Percentiles rank a stretch among this genome's conserved stretches.
phyloP scores from a whole-genome alignment of 2,113 vertebrate genomes.

The Cervus canadensis region DNA sequence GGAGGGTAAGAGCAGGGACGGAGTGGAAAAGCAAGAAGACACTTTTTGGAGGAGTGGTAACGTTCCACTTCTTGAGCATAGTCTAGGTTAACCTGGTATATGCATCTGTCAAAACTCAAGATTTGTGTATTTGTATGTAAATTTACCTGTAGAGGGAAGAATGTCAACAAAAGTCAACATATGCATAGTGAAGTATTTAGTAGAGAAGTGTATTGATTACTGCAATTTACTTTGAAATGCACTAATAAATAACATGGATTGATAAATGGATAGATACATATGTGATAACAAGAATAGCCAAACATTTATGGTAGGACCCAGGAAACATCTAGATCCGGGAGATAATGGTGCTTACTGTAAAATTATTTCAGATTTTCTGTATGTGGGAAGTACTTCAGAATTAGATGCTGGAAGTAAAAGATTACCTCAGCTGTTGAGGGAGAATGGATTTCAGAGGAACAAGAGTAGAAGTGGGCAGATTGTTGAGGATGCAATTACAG shows the following conservation, averaged over 20 bases:
- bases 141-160: background rate
- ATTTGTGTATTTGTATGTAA: background rate
- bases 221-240: slow-evolving; percentile 3
- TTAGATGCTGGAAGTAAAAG: background rate
- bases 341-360: background rate
- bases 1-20: background rate
- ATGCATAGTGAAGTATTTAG: background rate
- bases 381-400: background rate
- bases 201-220: background rate
- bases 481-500: background rate
- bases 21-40: background rate
- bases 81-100: background rate
- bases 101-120: background rate
- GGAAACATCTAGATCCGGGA: background rate
- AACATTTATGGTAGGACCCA: background rate
- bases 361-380: background rate
- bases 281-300: background rate
- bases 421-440: background rate
- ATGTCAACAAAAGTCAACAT: background rate
- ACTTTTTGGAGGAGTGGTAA: background rate
- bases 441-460: background rate
- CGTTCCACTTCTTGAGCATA: background rate
- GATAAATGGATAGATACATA: background rate
- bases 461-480: background rate
- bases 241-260: background rate